A percentile compares a stretch with the other conserved stretches of the same genome.
Conservation (phyloP, 2,797 vertebrate species). For the Epinephelus malabaricus region DNA sequence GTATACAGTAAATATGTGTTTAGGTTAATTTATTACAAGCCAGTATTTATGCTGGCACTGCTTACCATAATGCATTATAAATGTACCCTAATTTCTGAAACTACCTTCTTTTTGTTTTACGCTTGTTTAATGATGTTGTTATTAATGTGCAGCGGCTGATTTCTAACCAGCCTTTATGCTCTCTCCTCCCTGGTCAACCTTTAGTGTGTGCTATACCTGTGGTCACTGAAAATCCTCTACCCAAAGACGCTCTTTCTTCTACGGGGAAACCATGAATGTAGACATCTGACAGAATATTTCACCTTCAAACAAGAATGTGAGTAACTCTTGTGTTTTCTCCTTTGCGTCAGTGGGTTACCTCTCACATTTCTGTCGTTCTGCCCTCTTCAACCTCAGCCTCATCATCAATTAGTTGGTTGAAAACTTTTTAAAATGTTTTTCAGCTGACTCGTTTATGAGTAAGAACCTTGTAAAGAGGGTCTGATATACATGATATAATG, state of each 20-base stretch:
- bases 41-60: neutral
- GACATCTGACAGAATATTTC: slow-evolving; percentile 92
- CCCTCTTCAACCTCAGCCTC: neutral
- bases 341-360: neutral
- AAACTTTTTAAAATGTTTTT: no score
- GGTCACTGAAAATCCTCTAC: slow-evolving; percentile 91
- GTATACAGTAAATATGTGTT: neutral
- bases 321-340: slow-evolving; percentile 57
- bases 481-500: neutral
- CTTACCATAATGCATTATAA: neutral
- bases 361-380: neutral
- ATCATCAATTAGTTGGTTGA: neutral
- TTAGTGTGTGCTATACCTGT: slow-evolving; percentile 89
- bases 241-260: slow-evolving; percentile 91
- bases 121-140: neutral
- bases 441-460: no score
- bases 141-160: neutral
- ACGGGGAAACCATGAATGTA: slow-evolving; percentile 91
- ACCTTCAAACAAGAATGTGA: slow-evolving; percentile 93
- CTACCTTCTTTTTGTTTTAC: neutral
- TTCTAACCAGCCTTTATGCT: slow-evolving; percentile 16
- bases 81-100: neutral
- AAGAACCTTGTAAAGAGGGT: no score
- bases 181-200: slow-evolving; percentile 41
- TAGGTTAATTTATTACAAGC: neutral